phyloP scores from a whole-genome alignment of 1,140 invertebrate genomes.

The Trachymyrmex cornetzi region DNA sequence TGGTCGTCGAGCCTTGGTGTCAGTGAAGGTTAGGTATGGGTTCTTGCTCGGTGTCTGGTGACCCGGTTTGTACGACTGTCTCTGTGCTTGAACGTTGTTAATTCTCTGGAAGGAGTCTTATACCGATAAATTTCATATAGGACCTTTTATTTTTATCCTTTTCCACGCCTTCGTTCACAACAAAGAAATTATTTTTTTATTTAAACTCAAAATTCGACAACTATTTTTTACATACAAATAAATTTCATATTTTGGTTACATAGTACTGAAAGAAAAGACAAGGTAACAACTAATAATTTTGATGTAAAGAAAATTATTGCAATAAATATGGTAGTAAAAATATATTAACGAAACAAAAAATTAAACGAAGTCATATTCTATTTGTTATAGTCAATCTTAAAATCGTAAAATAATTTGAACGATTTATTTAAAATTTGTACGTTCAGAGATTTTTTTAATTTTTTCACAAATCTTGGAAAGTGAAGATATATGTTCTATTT shows the following conservation, averaged over 20 bases:
- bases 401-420: background rate
- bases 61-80: constrained; percentile 72
- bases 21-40: constrained; percentile 68
- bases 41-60: constrained; percentile 80
- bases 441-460: background rate
- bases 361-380: background rate
- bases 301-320: background rate
- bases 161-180: background rate
- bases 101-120: background rate
- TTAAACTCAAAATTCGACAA: background rate
- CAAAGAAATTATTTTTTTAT: background rate
- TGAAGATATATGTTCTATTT: background rate
- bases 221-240: background rate
- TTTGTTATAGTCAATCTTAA: background rate
- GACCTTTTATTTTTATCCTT: background rate
- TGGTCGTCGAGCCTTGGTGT: constrained; percentile 57
- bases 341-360: too few relatives aligned
- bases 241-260: background rate
- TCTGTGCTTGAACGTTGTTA: constrained; percentile 68
- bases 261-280: background rate
- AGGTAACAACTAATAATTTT: background rate
- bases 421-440: background rate
- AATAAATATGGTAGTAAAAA: background rate
- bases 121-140: background rate
- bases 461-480: background rate